phyloP scores from a whole-genome alignment of 2,888 invertebrate species.

The Cyrtodaria siliqua region DNA sequence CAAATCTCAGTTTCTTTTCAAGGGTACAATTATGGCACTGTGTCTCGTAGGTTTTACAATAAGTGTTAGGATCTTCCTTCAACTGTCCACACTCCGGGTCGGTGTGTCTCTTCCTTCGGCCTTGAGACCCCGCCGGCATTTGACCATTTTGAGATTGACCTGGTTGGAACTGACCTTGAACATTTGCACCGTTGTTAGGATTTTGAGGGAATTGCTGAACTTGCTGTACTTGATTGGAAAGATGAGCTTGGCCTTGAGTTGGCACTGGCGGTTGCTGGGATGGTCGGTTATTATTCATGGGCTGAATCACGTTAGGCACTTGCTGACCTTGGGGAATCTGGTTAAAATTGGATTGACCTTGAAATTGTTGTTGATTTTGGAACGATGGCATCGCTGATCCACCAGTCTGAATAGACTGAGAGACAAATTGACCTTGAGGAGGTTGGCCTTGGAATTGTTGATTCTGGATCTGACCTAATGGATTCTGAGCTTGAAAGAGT shows the following conservation, averaged over 20 bases:
- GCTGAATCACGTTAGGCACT: no score
- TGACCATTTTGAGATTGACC: no score
- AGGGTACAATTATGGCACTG: conserved; percentile 60
- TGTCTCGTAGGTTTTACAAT: conserved; percentile 54
- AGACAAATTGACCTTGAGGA: no score
- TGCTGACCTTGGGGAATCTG: no score
- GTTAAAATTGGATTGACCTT: not conserved
- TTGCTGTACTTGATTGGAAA: not conserved
- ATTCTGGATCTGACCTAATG: not conserved
- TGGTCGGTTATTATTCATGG: no score
- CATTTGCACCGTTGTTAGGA: no score
- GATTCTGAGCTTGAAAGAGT: no score
- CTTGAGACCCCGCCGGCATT: not conserved
- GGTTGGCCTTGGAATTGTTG: not conserved
- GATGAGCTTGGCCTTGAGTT: conserved; percentile 16
- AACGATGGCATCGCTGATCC: not conserved
- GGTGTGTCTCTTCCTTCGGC: conserved; percentile 39
- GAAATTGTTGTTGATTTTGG: not conserved
- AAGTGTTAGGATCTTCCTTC: conserved; percentile 44
- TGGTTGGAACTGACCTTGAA: no score
- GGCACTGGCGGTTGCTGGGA: not conserved
- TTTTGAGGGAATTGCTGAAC: no score
- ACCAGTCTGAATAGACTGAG: not conserved
- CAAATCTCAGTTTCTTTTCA: conserved; percentile 58
- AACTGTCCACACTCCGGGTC: conserved; percentile 53